Base-by-base conservation (phyloP, 2,888 invertebrate species). In the Hirtodrosophila alboralis region DNA sequence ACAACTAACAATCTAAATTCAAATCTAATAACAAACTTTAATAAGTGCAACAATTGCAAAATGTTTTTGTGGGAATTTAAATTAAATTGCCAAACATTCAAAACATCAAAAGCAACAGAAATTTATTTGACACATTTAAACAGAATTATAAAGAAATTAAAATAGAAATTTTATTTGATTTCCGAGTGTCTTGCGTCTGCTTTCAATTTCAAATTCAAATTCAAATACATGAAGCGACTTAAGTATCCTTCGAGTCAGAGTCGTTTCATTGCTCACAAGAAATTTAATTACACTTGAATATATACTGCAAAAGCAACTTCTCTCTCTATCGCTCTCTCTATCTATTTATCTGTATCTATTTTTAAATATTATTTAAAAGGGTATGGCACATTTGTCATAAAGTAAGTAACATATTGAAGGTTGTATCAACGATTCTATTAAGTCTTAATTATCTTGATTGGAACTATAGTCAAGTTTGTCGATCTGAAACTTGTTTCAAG, bases 201-300 rank as follows among this genome's bases (percentile, higher is more conserved):
- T 57, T 57, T 43, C 38, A 43, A n/a, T n/a, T n/a, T n/a, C n/a
- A n/a, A n/a, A n/a, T 68, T 52, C 21, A 4, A 27, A 37, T 47
- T 36, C 36, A 8, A 31, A 36, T 45, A 38, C 63, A 53, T 37
- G 28, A 37, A 37, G 14, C 2, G 13, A 7, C 44, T 54, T 12
- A 30, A 71, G 48, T 27, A 51, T 48, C 10, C 67, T 49, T 45
- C 41, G 33, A 41, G 33, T n/a, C 44, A 48, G 61, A 61, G 34
- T 48, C 30, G 28, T 48, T 52, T 56, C 48, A 54, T 37, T 72
- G 61, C 56, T 28, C 37, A 44, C 66, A 37, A 66, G 41, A 66
- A 61, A 56, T 56, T 51, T 61, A 72, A 72, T 72, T 69, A 72
- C 67, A 66, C 53, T 66, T 51, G 54, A n/a, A n/a, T n/a, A n/a